phyloP scores from a whole-genome alignment of 1,140 invertebrate genomes.

The Drosophila melanica region DNA sequence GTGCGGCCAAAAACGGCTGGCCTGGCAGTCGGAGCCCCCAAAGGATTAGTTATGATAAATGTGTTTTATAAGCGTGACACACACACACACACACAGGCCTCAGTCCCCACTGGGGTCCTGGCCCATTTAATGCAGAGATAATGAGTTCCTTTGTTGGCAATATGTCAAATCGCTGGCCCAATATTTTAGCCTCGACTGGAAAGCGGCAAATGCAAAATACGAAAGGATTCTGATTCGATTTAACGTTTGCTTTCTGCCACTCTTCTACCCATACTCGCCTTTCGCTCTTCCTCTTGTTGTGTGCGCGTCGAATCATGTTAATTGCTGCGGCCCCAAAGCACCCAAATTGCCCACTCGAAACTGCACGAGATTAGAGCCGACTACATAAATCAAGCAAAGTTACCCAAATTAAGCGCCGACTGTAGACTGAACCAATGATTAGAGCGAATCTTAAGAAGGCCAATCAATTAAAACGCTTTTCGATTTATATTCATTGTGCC shows the following conservation, averaged over 20 bases:
- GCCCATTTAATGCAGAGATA: slow-evolving; percentile 78
- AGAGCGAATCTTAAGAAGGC: slow-evolving; percentile 40
- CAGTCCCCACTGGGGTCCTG: slow-evolving; percentile 43
- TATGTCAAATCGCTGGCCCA: slow-evolving; percentile 78
- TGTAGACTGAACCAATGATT: slow-evolving; percentile 16
- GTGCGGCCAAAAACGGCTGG: slow-evolving; percentile 17
- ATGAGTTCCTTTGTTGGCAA: slow-evolving; percentile 81
- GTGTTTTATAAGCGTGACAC: slow-evolving; percentile 80
- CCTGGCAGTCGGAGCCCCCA: slow-evolving; percentile 75
- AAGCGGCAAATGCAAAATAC: slow-evolving; percentile 30
- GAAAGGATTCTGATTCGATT: slow-evolving; percentile 64
- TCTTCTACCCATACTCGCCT: not conserved
- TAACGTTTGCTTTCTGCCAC: slow-evolving; percentile 34
- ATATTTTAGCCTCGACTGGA: slow-evolving; percentile 63
- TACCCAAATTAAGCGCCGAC: slow-evolving; percentile 52
- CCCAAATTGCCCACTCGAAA: slow-evolving; percentile 34
- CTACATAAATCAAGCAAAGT: slow-evolving; percentile 69
- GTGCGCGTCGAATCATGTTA: slow-evolving; percentile 76
- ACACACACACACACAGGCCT: slow-evolving; percentile 41
- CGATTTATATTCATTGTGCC: slow-evolving; percentile 45
- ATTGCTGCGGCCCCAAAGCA: slow-evolving; percentile 48
- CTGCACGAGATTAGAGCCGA: slow-evolving; percentile 63
- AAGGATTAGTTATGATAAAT: slow-evolving; percentile 83
- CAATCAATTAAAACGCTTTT: slow-evolving; percentile 76
- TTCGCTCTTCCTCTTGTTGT: slow-evolving; percentile 12